phyloP scores from a whole-genome alignment of 53 echinoderm and acorn worm genomes.

The Hippasteria phrygiana region DNA sequence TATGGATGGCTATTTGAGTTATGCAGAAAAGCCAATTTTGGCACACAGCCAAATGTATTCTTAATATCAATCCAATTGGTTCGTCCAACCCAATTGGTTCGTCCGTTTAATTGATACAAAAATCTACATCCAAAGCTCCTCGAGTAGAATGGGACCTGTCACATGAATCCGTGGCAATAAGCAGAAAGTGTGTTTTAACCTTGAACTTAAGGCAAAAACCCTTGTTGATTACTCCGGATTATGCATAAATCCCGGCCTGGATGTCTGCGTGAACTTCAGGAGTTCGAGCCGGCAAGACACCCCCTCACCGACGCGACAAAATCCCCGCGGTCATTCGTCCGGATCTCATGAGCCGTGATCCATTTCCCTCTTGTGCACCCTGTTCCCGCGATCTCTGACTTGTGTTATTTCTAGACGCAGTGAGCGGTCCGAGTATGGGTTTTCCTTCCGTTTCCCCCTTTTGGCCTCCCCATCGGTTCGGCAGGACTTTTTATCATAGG shows the following conservation, averaged over 20 bases:
- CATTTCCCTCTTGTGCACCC: neutral
- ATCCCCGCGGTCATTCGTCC: slow-evolving; percentile 24
- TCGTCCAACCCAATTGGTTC: too few relatives aligned
- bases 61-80: too few relatives aligned
- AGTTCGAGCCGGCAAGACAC: neutral
- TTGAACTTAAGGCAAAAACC: neutral
- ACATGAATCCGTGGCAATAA: too few relatives aligned
- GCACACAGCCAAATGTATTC: too few relatives aligned
- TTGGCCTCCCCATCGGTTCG: neutral
- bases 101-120: too few relatives aligned
- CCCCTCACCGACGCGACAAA: neutral
- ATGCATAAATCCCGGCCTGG: neutral
- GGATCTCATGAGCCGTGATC: neutral
- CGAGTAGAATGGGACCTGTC: too few relatives aligned
- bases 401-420: slow-evolving; percentile 29
- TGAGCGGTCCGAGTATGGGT: neutral
- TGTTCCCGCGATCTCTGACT: neutral
- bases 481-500: neutral
- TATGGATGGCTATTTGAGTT: too few relatives aligned
- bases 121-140: too few relatives aligned
- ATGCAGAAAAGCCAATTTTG: too few relatives aligned
- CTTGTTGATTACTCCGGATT: neutral
- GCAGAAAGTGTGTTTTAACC: neutral
- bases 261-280: neutral
- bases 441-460: neutral